phyloP scores from a whole-genome alignment of 2,888 invertebrate species.

The Drosophila sordidula region DNA sequence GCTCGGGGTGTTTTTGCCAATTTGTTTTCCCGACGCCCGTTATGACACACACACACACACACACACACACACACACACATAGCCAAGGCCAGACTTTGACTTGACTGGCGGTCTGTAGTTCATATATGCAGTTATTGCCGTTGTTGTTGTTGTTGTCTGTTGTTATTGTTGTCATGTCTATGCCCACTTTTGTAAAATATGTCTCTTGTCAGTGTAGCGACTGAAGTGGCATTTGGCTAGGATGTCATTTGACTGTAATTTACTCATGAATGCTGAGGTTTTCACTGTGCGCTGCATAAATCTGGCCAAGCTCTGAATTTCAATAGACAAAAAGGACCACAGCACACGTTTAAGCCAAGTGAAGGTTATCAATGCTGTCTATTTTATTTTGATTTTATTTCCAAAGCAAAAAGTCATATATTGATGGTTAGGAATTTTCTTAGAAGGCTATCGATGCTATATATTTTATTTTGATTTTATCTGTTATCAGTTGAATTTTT shows the following conservation, averaged over 20 bases:
- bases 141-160: conserved; percentile 28
- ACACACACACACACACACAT: conserved; percentile 10
- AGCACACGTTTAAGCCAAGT: neutral
- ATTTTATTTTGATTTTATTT: neutral
- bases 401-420: no score
- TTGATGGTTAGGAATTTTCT: no score
- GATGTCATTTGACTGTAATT: conserved; percentile 76
- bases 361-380: neutral
- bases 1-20: conserved; percentile 73
- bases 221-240: conserved; percentile 71
- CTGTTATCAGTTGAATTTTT: no score
- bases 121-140: conserved; percentile 43
- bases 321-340: conserved; percentile 12
- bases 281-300: conserved; percentile 52
- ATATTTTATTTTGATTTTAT: neutral
- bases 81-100: conserved; percentile 56
- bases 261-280: conserved; percentile 57
- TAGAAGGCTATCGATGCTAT: neutral
- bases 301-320: conserved; percentile 40
- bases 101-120: conserved; percentile 53
- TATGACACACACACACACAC: conserved; percentile 59
- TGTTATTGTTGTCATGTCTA: conserved; percentile 74
- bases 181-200: conserved; percentile 74
- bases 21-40: conserved; percentile 77
- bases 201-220: conserved; percentile 59